A percentile compares a stretch with the other conserved stretches of the same genome.
Evolutionary conservation across 2,888 invertebrate species (phyloP).

Genomic region (Criorhina ranunculi): DNA sequence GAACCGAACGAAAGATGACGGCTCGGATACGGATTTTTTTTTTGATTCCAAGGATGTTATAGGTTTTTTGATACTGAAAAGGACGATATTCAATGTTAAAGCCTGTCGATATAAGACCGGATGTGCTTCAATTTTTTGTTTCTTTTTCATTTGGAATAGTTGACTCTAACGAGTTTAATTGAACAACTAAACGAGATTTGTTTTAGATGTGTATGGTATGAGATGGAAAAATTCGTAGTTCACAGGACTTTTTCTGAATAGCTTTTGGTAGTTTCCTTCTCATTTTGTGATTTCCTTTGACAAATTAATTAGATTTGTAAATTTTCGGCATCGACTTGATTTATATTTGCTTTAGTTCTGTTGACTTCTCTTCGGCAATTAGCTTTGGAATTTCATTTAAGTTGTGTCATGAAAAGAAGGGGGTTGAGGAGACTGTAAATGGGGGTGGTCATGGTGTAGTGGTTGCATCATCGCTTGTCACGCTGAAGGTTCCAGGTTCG

Average conservation of each 20-base stretch:
- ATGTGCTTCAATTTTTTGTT: conserved; percentile 32
- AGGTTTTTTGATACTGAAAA: conserved; percentile 1
- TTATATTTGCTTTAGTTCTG: conserved; percentile 40
- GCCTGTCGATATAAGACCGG: conserved; percentile 49
- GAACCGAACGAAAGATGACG: conserved; percentile 47
- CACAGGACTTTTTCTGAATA: not conserved
- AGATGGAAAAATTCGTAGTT: conserved; percentile 7
- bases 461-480: too few species aligned
- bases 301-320: conserved; percentile 66
- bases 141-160: conserved; percentile 29
- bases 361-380: conserved; percentile 32
- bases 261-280: not conserved
- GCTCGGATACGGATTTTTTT: conserved; percentile 26
- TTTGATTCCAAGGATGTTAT: conserved; percentile 11
- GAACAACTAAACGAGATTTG: conserved; percentile 72
- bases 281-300: conserved; percentile 66
- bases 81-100: conserved; percentile 36
- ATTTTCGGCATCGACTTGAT: conserved; percentile 38
- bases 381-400: conserved; percentile 32
- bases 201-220: conserved; percentile 16
- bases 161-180: conserved; percentile 66
- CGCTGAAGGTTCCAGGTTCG: too few species aligned
- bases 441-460: too few species aligned
- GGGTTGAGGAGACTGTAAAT: too few species aligned
- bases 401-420: not conserved